Base-by-base conservation (phyloP, 2,888 invertebrate species). In the Nemotelus pantherinus region DNA sequence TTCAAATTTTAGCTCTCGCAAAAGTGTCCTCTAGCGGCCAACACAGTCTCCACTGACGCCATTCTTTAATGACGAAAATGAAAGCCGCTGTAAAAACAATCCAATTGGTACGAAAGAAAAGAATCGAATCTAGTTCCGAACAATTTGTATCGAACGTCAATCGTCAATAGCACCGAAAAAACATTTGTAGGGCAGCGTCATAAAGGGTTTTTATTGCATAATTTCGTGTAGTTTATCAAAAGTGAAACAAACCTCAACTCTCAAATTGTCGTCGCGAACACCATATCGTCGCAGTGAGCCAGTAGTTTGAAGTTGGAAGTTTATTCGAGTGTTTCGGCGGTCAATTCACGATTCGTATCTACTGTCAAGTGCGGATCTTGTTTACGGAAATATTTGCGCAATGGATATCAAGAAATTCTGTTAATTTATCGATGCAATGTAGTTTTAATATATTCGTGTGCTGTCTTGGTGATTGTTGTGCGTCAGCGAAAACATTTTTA, bases 141-240 rank as follows among this genome's bases (percentile, higher is more conserved):
- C 70, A 70, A 70, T 55, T 70, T 70, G 70, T 41, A 5, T 55
- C 70, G 70, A 70, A 70, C 43, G 70, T 70, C 70, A 70, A 70
- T 55, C 25, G 9, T 68, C 68, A 44, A 1, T 68, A 50, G 68
- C n/a, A 68, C 53, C n/a, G 68, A 68, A 53, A n/a, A 50, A 70
- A 53, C 70, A 70, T 44, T 70, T 44, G 70, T 25, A n/a, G 70
- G 70, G 55, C 70, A 70, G 70, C 70, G 70, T 55, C 55, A 43
- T 55, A 47, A 60, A 60, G 60, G 63, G 63, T 79, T 80, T 81
- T 64, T 77, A 79, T 82, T 82, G 81, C 81, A 81, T 81, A 81
- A 82, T 81, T 82, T 81, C 80, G 80, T 82, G 81, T 81, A 82
- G 77, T 79, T 80, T 50, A 44, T 25, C 72, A 70, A 80, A 81